A percentile compares a stretch with the other conserved stretches of the same genome.
Evolutionary conservation across 1,140 invertebrate genomes (phyloP).

Genomic region (Heliconius congener): DNA sequence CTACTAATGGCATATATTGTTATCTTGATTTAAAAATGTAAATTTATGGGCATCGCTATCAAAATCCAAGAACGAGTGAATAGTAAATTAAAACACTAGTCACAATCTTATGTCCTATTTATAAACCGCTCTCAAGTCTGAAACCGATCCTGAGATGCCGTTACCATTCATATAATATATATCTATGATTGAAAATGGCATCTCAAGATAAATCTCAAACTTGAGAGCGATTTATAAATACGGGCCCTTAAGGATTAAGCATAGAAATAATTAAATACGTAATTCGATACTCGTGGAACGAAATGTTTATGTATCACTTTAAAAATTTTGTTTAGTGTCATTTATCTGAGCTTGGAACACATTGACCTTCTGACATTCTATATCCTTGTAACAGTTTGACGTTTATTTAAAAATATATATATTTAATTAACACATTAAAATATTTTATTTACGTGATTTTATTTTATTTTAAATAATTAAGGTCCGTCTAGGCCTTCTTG

Average conservation of each 20-base stretch:
- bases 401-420: not conserved
- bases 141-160: no score
- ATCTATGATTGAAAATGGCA: no score
- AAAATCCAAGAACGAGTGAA: not conserved
- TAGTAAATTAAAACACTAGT: not conserved
- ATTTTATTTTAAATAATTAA: no score
- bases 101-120: not conserved
- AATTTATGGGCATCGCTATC: not conserved
- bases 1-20: not conserved
- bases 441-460: not conserved
- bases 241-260: no score
- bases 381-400: slow-evolving; percentile 15
- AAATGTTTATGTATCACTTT: slow-evolving; percentile 20
- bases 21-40: not conserved
- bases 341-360: slow-evolving; percentile 26
- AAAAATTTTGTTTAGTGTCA: slow-evolving; percentile 30
- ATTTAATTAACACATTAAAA: not conserved
- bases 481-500: no score
- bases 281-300: slow-evolving; percentile 26
- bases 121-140: no score
- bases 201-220: no score
- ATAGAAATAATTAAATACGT: slow-evolving; percentile 10
- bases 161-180: no score
- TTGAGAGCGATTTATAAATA: no score
- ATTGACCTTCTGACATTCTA: slow-evolving; percentile 33